Evolutionary conservation across 1,140 invertebrate species (phyloP), one percentile per base, ranked within the genome.

Genomic region (Heliothis virescens): DNA sequence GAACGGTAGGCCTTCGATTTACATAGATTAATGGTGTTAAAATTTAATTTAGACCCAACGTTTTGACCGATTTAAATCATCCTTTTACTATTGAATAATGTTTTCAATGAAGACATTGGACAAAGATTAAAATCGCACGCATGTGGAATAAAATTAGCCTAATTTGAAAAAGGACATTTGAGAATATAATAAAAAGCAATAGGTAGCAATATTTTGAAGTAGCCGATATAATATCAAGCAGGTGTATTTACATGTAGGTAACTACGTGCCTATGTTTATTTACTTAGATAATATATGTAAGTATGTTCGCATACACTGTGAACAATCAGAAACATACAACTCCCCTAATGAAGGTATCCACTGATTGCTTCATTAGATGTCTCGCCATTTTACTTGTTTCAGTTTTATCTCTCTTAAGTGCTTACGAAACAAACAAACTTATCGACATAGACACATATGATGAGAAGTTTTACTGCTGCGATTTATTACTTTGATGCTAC

Each of bases 21-120:
- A 71, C 48, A 53, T 71, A 84, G 81, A 85, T 82, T 79, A 85
- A 83, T 83, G 74, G 79, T 72, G 63, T 75, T 62, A 80, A 83
- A 77, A 77, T 65, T 47, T 74, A 62, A 78, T 67, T 63, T 50
- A 16, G 50, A 63, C 12, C 29, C 21, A 48, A 65, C 47, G 60
- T 48, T n/a, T 65, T 50, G 21, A 7, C 53, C 34, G 15, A 47
- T 47, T 74, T 12, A 18, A 29, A 75, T 48, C 41, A n/a, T 62
- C 29, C 48, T 62, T 65, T 77, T 65, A 48, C 26, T 55, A 65
- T 77, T 63, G 60, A 77, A 77, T 65, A 71, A 47, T 63, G 34
- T 71, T 53, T 71, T 26, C 13, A 15, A 26, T 11, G 3, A 15
- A 50, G 13, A 48, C 16, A 53, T 9, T 52, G 47, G 18, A 71